Evolutionary conservation across 2,888 invertebrate species (phyloP).

Genomic region (Drosophila suboccidentalis): DNA sequence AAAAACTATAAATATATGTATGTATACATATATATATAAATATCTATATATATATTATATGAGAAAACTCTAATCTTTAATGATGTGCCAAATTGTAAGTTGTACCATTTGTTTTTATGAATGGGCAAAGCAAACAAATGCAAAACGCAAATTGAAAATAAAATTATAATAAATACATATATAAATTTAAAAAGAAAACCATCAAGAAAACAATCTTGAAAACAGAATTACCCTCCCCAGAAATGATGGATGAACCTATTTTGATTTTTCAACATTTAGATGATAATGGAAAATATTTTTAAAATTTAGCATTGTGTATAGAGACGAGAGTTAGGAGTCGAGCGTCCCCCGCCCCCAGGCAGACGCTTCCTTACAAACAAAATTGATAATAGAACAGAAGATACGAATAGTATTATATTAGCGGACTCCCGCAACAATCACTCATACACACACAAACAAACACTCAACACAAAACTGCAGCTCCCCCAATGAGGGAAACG

Average conservation of each 20-base stretch:
- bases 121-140: constrained; percentile 69
- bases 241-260: constrained; percentile 40
- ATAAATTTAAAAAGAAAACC: constrained; percentile 43
- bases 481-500: constrained; percentile 16
- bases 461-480: constrained; percentile 22
- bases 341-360: constrained; percentile 47
- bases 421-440: constrained; percentile 56
- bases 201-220: constrained; percentile 10
- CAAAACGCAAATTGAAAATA: constrained; percentile 68
- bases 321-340: constrained; percentile 51
- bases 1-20: constrained; percentile 50
- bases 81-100: constrained; percentile 85
- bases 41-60: constrained; percentile 58
- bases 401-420: constrained; percentile 67
- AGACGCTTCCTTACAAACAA: constrained; percentile 69
- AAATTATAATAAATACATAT: constrained; percentile 40
- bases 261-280: constrained; percentile 65
- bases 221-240: constrained; percentile 40
- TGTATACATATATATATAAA: constrained; percentile 31
- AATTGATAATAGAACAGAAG: constrained; percentile 66
- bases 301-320: constrained; percentile 80
- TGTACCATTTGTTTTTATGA: constrained; percentile 82
- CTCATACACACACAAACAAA: constrained; percentile 26
- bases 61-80: constrained; percentile 79
- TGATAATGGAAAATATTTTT: constrained; percentile 76